A percentile compares a stretch with the other conserved stretches of the same genome.
phyloP scores from a whole-genome alignment of 2,113 vertebrate species.

The Psettodes erumei region DNA sequence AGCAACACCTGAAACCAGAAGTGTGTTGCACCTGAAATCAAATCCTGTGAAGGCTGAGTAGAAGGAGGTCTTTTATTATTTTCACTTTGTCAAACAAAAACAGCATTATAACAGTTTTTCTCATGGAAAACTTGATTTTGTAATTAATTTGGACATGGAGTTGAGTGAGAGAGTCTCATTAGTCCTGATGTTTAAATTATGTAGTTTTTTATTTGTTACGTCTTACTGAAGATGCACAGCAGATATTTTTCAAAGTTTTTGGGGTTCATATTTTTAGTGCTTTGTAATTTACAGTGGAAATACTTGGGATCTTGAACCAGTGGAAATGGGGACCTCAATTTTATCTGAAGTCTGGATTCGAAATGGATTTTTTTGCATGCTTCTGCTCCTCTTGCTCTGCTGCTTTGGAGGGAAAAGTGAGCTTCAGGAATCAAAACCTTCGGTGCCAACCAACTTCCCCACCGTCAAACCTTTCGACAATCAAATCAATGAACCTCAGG shows the following conservation, averaged over 20 bases:
- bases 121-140: background rate
- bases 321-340: conserved; percentile 24
- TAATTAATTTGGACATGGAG: background rate
- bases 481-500: conserved; percentile 41
- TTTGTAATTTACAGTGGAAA: background rate
- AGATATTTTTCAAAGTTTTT: background rate
- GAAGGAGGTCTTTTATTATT: background rate
- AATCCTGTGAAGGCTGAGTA: background rate
- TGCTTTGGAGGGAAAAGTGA: conserved; percentile 34
- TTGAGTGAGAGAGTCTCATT: background rate
- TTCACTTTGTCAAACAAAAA: background rate
- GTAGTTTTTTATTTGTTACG: background rate
- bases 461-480: conserved; percentile 9
- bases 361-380: background rate
- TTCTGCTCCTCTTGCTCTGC: conserved; percentile 49
- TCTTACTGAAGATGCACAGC: background rate
- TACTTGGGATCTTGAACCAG: background rate
- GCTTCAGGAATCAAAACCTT: conserved; percentile 25
- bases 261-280: background rate
- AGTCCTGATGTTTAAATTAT: background rate
- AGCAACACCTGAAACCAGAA: conserved; percentile 45
- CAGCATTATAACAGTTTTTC: background rate
- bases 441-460: background rate
- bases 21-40: background rate
- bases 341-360: background rate